phyloP scores from a whole-genome alignment of 2,797 vertebrate species.

The Manis javanica region DNA sequence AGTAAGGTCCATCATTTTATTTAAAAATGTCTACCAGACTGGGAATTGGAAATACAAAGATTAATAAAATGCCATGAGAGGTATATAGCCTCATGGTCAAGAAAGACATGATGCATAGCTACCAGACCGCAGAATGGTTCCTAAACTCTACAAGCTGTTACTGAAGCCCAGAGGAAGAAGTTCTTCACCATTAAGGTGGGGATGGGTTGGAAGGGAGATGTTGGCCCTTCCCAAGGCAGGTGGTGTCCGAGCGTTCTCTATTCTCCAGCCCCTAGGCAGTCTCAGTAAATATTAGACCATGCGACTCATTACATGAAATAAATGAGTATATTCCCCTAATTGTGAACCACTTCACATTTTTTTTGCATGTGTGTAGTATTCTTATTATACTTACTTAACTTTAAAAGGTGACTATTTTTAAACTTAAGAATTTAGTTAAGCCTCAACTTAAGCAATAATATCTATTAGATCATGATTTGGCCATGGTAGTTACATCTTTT shows the following conservation, averaged over 20 bases:
- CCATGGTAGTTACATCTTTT: neutral
- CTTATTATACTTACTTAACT: neutral
- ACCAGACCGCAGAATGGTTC: fast-evolving
- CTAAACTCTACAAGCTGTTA: fast-evolving
- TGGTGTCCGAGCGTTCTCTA: fast-evolving
- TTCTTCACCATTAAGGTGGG: neutral
- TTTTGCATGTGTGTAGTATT: neutral
- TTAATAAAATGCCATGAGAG: neutral
- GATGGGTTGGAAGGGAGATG: neutral
- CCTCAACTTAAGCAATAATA: neutral
- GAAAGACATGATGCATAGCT: too few species aligned
- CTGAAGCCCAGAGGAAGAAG: neutral
- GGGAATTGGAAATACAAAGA: neutral
- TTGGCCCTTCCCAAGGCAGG: neutral
- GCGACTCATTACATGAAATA: neutral
- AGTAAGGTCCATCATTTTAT: neutral
- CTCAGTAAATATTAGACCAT: neutral
- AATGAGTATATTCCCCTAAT: neutral
- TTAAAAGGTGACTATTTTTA: neutral
- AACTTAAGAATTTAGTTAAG: neutral
- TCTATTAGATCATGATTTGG: neutral
- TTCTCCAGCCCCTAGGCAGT: neutral
- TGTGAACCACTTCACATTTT: neutral
- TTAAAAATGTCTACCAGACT: neutral
- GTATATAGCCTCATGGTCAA: neutral